phyloP scores from a whole-genome alignment of 2,797 vertebrate genomes.

The Atherinosoma microstoma region DNA sequence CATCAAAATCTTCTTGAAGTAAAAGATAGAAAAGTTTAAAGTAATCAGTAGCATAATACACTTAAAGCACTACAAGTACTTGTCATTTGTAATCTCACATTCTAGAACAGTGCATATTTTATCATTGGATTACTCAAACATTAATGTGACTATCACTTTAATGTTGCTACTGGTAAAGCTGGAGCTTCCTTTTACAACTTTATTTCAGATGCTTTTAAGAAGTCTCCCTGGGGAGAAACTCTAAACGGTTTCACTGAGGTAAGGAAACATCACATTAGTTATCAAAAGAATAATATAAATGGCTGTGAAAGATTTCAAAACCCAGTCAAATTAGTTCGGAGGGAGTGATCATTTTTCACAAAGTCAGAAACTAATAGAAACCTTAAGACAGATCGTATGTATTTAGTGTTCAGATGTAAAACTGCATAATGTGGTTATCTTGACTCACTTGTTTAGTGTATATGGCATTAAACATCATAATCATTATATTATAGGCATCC shows the following conservation, averaged over 20 bases:
- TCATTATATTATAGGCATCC: background rate
- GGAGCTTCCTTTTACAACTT: background rate
- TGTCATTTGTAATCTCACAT: background rate
- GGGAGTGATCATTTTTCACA: background rate
- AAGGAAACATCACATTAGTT: background rate
- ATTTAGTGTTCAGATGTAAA: background rate
- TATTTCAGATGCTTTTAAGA: background rate
- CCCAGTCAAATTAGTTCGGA: background rate
- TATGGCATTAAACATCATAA: background rate
- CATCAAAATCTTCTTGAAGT: background rate
- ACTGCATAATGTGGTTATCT: background rate
- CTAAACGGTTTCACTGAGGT: background rate
- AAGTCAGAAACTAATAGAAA: no score
- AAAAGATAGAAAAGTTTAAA: background rate
- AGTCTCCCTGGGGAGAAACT: background rate
- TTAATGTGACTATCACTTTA: background rate
- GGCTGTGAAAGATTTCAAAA: background rate
- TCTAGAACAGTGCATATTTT: background rate
- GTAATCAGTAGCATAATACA: background rate
- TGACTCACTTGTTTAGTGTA: background rate
- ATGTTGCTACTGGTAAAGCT: background rate
- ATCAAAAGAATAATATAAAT: background rate
- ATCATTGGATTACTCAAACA: background rate
- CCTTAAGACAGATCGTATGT: no score
- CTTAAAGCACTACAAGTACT: background rate